These are phyloP conservation scores for Drosophila gunungcola DNA, from an alignment of 1,140 invertebrate species.

Conservation along the genomic window DNA sequence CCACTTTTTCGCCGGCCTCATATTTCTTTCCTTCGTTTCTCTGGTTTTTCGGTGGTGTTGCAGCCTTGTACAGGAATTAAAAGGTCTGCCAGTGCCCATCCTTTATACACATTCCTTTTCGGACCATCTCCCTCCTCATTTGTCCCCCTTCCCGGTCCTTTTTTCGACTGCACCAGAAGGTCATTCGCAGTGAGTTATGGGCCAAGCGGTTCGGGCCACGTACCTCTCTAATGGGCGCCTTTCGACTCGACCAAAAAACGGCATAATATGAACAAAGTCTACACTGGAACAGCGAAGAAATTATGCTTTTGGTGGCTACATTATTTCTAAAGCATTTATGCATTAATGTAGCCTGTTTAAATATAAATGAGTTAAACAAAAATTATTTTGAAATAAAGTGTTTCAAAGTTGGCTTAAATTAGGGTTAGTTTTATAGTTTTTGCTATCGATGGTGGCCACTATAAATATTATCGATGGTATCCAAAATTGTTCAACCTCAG, in stretches of 20 bases:
- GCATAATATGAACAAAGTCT: slow-evolving; percentile 11
- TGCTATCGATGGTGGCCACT: too few relatives aligned
- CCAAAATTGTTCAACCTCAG: too few relatives aligned
- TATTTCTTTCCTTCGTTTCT: slow-evolving; percentile 45
- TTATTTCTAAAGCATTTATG: background rate
- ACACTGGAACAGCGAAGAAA: background rate
- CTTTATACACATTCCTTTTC: slow-evolving; percentile 22
- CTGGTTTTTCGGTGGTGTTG: slow-evolving; percentile 49
- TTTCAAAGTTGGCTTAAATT: too few relatives aligned
- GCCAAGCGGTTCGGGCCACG: slow-evolving; percentile 50
- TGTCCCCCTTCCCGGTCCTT: slow-evolving; percentile 4
- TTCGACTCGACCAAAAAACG: slow-evolving; percentile 25
- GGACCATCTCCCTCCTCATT: slow-evolving; percentile 4
- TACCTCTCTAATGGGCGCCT: slow-evolving; percentile 64
- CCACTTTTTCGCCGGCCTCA: slow-evolving; percentile 20
- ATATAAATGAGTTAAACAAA: too few relatives aligned
- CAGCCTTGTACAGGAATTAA: slow-evolving; percentile 71
- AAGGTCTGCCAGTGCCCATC: slow-evolving; percentile 50
- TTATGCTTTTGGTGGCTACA: slow-evolving; percentile 1
- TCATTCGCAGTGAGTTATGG: slow-evolving; percentile 78
- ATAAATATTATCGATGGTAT: too few relatives aligned
- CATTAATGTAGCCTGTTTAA: background rate
- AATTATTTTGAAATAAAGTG: too few relatives aligned
- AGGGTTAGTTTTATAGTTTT: too few relatives aligned
- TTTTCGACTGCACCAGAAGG: slow-evolving; percentile 66